Conservation (phyloP, 1,140 invertebrate species). For the Plodia interpunctella region DNA sequence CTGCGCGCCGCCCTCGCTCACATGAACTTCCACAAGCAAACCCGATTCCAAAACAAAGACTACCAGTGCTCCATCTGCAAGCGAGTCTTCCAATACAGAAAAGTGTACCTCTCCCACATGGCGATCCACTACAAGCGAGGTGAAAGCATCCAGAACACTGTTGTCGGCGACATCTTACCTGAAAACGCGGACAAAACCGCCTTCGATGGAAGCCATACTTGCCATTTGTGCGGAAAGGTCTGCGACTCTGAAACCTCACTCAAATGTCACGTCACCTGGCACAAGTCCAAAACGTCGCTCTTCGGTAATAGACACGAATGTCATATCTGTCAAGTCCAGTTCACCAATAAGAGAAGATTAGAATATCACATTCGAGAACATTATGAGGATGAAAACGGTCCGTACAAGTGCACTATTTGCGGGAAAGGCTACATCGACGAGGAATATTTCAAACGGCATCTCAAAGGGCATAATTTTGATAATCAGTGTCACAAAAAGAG, state of each 20-base stretch:
- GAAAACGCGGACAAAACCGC: slow-evolving; percentile 27
- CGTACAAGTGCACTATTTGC: slow-evolving; percentile 65
- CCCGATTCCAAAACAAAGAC: slow-evolving; percentile 62
- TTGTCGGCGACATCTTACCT: slow-evolving; percentile 42
- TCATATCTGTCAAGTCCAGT: slow-evolving; percentile 53
- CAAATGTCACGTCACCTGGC: slow-evolving; percentile 65
- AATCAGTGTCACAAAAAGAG: slow-evolving; percentile 58
- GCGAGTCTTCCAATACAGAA: slow-evolving; percentile 57
- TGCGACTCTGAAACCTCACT: slow-evolving; percentile 63
- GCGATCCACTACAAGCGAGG: slow-evolving; percentile 64
- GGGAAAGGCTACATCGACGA: slow-evolving; percentile 62
- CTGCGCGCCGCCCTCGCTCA: slow-evolving; percentile 66
- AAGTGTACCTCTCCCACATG: slow-evolving; percentile 67
- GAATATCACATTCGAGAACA: slow-evolving; percentile 61
- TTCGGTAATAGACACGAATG: slow-evolving; percentile 61
- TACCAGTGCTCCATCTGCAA: slow-evolving; percentile 72
- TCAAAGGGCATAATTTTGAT: slow-evolving; percentile 70
- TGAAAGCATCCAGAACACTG: slow-evolving; percentile 50
- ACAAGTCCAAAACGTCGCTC: slow-evolving; percentile 57
- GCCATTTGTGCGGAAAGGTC: slow-evolving; percentile 62
- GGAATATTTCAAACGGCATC: slow-evolving; percentile 51
- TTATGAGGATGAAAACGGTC: slow-evolving; percentile 61
- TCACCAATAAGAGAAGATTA: slow-evolving; percentile 61
- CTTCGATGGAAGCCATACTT: slow-evolving; percentile 54
- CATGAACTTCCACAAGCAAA: slow-evolving; percentile 72